Percentiles rank a stretch among this genome's conserved stretches.
Conservation (phyloP, 2,888 invertebrate genomes). For the Zootermopsis nevadensis region DNA sequence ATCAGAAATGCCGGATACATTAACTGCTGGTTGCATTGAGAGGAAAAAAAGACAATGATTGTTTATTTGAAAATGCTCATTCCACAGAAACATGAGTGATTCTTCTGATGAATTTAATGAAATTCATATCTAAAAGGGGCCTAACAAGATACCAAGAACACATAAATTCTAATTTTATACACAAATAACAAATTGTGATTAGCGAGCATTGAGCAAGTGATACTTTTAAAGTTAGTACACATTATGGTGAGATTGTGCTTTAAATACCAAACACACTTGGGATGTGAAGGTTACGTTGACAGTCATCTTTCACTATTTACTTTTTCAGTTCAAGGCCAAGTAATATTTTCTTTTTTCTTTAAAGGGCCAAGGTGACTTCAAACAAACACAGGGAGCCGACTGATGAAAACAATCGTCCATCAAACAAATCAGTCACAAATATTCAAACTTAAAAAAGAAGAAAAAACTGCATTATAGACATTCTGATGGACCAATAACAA, state of each 20-base stretch:
- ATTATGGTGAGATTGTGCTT: slow-evolving; percentile 22
- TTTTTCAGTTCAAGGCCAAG: not conserved
- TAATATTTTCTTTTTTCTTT: not conserved
- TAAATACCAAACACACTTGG: slow-evolving; percentile 32
- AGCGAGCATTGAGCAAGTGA: slow-evolving; percentile 27
- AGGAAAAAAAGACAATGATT: not conserved
- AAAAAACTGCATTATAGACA: not conserved
- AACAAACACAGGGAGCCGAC: not conserved
- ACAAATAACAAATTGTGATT: slow-evolving; percentile 27
- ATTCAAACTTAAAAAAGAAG: not conserved
- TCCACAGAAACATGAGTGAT: not conserved
- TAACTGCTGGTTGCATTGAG: not conserved
- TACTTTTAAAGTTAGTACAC: slow-evolving; percentile 14
- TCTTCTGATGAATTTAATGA: slow-evolving; percentile 10
- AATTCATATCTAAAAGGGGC: not conserved
- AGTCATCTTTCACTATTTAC: not conserved
- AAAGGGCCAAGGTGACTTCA: not conserved
- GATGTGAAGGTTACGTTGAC: not conserved
- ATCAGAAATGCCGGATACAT: slow-evolving; percentile 33
- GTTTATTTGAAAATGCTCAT: not conserved
- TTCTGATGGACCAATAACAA: slow-evolving; percentile 29
- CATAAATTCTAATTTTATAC: slow-evolving; percentile 4
- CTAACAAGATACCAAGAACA: slow-evolving; percentile 1
- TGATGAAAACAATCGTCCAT: not conserved
- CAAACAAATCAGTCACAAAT: not conserved